A percentile compares a stretch with the other conserved stretches of the same genome.
These are phyloP conservation scores for Thamnophis elegans DNA, from an alignment of 2,797 vertebrate genomes.

Conservation along the genomic window DNA sequence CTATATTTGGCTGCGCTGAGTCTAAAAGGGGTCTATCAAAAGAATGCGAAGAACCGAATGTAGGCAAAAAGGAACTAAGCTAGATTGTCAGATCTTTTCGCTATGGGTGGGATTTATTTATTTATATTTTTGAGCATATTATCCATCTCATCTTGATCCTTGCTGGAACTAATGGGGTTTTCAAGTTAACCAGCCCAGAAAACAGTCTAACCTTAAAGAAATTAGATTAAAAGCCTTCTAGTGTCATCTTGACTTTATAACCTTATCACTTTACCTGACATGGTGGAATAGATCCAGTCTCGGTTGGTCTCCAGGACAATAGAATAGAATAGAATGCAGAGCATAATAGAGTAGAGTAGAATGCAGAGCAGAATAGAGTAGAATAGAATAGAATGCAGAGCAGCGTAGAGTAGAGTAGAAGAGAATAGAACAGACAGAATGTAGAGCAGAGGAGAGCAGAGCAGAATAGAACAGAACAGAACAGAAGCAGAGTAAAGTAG, in stretches of 20 bases:
- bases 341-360: no score
- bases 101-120: not conserved
- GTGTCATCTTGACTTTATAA: not conserved
- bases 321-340: not conserved
- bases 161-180: not conserved
- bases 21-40: constrained; percentile 13
- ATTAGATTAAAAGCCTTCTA: not conserved
- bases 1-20: accelerated
- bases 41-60: not conserved
- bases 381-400: no score
- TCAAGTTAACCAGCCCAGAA: not conserved
- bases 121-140: not conserved
- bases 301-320: not conserved
- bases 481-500: no score
- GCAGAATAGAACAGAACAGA: accelerated
- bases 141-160: not conserved
- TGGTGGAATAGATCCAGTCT: not conserved
- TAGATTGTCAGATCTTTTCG: not conserved
- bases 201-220: not conserved
- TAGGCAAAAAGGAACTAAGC: not conserved
- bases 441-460: accelerated
- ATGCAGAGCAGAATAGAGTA: no score
- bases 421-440: no score
- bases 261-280: not conserved
- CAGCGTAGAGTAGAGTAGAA: no score